Evolutionary conservation across 2,797 vertebrate species (phyloP), one percentile per base, ranked within the genome.

Genomic region (Liparis tanakae): DNA sequence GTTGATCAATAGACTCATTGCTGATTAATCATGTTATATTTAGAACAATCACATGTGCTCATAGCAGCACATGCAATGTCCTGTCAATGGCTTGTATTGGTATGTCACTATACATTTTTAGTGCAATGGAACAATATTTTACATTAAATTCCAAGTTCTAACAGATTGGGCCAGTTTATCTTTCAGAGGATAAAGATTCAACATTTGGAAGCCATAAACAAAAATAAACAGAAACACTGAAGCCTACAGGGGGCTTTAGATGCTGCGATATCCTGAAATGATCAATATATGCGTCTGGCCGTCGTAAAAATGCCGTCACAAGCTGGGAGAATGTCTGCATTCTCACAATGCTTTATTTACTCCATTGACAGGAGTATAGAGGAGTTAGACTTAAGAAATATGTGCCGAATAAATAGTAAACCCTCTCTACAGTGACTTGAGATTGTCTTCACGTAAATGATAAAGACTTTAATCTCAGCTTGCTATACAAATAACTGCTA

Each of bases 401-500:
- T 37, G 55, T 69, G 51, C 10, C 65, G 53, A 43, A 62, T 30
- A 58, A 76, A 67, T 50, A 64, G 57, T 22, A 46, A 83, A 59
- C 18, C 6, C n/a, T 57, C 55, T 76, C 33, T 12, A n/a, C n/a
- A 20, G 53, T 60, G 59, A 74, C 67, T 61, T 56, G 30, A 68
- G 22, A 60, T 61, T 60, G 59, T 72, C 71, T 34, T 70, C 18
- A 53, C 34, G 13, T 72, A 78, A 78, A 74, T 67, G 60, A 77
- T 77, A 68, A 76, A 79, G 39, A 74, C 75, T 41, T 70, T 54
- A 63, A 75, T 46, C 64, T 58, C 46, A 70, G 70, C 41, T 65
- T 44, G 67, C 48, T 79, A 59, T 62, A 70, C 51, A 71, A 83
- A 77, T 67, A 84, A 83, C 64, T 80, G 67, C 74, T 58, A 69